Evolutionary conservation across 2,888 invertebrate species (phyloP).

Genomic region (Adela reaumurella): DNA sequence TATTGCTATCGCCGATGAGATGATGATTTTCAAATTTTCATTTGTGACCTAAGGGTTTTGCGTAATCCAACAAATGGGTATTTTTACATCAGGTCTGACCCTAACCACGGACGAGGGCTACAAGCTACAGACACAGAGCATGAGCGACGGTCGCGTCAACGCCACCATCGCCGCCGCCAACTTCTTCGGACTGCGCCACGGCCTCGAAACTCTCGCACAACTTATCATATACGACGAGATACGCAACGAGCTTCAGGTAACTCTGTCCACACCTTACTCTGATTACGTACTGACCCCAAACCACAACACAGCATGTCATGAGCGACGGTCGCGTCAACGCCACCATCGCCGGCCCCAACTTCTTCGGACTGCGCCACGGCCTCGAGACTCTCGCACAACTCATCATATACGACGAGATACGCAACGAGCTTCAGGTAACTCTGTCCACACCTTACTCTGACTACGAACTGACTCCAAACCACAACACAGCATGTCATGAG

Average conservation of each 20-base stretch:
- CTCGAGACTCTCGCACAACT: slow-evolving; percentile 67
- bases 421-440: slow-evolving; percentile 54
- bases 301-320: too few species aligned
- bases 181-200: slow-evolving; percentile 67
- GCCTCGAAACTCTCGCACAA: slow-evolving; percentile 65
- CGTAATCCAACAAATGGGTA: too few species aligned
- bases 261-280: slow-evolving; percentile 7
- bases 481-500: slow-evolving; percentile 30
- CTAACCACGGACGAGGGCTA: slow-evolving; percentile 61
- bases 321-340: slow-evolving; percentile 49
- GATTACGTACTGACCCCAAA: too few species aligned
- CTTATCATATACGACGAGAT: slow-evolving; percentile 66
- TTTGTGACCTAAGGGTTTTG: too few species aligned
- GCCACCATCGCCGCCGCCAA: slow-evolving; percentile 54
- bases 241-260: slow-evolving; percentile 52
- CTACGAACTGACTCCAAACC: slow-evolving; percentile 55
- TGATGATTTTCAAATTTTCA: too few species aligned
- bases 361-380: slow-evolving; percentile 66
- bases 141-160: slow-evolving; percentile 42
- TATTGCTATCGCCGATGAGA: too few species aligned
- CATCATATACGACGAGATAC: slow-evolving; percentile 63
- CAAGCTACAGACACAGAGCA: slow-evolving; percentile 32
- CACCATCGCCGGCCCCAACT: slow-evolving; percentile 53
- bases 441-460: slow-evolving; percentile 52
- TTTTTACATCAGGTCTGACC: slow-evolving; percentile 54